Percentiles rank a stretch among this genome's conserved stretches.
Evolutionary conservation across 1,140 invertebrate species (phyloP).

Genomic region (Drosophila tropicalis): DNA sequence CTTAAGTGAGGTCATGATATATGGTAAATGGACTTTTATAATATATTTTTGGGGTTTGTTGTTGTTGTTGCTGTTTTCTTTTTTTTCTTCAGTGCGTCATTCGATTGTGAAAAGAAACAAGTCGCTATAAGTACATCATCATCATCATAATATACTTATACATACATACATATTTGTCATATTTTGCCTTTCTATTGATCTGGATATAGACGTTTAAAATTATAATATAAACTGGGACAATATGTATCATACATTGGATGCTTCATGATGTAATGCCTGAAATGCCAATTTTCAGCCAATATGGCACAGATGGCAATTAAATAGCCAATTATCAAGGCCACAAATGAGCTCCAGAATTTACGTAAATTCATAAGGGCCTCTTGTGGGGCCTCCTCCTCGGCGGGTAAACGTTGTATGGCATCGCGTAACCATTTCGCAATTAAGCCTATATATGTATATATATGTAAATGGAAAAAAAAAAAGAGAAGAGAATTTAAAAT

Average conservation of each 20-base stretch:
- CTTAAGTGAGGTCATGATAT: conserved; percentile 42
- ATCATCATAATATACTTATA: background rate
- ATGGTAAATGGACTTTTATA: conserved; percentile 24
- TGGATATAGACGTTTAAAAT: conserved; percentile 65
- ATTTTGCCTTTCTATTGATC: conserved; percentile 23
- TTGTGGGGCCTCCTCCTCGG: conserved; percentile 83
- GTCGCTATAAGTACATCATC: conserved; percentile 1
- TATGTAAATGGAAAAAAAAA: no score
- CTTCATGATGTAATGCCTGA: conserved; percentile 86
- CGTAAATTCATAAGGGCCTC: conserved; percentile 89
- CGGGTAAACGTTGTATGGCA: conserved; percentile 85
- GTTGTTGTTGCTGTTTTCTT: background rate
- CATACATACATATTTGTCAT: background rate
- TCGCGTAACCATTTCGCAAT: conserved; percentile 91
- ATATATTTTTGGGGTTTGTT: background rate
- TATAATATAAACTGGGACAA: conserved; percentile 79
- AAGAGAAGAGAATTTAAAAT: no score
- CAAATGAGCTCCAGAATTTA: conserved; percentile 90
- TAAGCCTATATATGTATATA: conserved; percentile 75
- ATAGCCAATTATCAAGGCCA: conserved; percentile 88
- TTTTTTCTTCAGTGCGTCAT: background rate
- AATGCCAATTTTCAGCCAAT: conserved; percentile 87
- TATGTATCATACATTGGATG: conserved; percentile 90
- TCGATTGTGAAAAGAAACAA: conserved; percentile 11
- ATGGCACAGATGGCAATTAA: conserved; percentile 85